phyloP scores from a whole-genome alignment of 2,888 invertebrate genomes.

The Leucophora obtusa region DNA sequence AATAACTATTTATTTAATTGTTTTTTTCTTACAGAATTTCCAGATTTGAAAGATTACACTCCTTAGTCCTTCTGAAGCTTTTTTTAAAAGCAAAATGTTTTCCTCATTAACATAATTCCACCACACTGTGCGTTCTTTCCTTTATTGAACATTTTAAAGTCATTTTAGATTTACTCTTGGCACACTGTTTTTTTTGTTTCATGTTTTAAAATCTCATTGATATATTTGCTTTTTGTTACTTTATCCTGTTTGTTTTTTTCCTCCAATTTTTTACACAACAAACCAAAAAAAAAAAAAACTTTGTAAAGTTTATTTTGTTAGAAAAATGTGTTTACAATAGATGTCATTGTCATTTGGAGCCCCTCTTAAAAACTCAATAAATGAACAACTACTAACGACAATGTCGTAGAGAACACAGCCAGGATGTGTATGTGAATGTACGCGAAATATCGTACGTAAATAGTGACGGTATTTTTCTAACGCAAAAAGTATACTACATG shows the following conservation, averaged over 20 bases:
- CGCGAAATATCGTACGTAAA: conserved; percentile 50
- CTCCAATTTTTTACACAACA: conserved; percentile 25
- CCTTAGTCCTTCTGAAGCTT: too few species aligned
- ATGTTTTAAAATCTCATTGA: conserved; percentile 52
- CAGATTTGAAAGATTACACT: too few species aligned
- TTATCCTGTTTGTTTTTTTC: conserved; percentile 42
- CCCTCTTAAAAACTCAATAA: conserved; percentile 52
- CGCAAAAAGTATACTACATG: conserved; percentile 57
- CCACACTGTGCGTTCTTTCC: conserved; percentile 16
- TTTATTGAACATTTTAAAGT: conserved; percentile 39
- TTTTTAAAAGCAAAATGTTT: not conserved
- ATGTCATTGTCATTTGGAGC: conserved; percentile 56
- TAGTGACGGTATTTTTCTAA: conserved; percentile 54
- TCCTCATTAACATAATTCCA: not conserved
- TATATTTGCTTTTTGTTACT: conserved; percentile 60
- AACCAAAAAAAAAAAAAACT: conserved; percentile 20
- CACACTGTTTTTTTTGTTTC: conserved; percentile 21
- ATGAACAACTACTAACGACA: conserved; percentile 33
- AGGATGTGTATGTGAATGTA: conserved; percentile 12
- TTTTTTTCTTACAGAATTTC: too few species aligned
- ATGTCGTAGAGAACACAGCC: conserved; percentile 7
- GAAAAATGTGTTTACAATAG: conserved; percentile 66
- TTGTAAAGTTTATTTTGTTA: conserved; percentile 48
- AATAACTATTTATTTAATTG: too few species aligned
- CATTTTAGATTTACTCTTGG: conserved; percentile 41